phyloP scores from a whole-genome alignment of 2,888 invertebrate genomes.

The Blera fallax region DNA sequence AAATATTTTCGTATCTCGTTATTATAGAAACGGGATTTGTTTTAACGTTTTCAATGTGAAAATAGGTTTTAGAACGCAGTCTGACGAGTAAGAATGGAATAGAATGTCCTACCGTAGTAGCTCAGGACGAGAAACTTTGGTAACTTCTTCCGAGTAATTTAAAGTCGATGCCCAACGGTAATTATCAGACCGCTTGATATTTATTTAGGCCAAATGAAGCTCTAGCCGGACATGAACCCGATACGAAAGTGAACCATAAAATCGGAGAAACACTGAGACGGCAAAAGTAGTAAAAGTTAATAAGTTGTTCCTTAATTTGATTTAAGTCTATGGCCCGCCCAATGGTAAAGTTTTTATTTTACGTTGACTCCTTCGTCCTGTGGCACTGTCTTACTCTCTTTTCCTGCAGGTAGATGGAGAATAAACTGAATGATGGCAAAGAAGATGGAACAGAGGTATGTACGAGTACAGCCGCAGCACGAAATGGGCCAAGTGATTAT shows the following conservation, averaged over 20 bases:
- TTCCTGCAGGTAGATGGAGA: constrained; percentile 22
- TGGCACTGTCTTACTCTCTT: background rate
- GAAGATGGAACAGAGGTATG: background rate
- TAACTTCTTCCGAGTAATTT: constrained; percentile 61
- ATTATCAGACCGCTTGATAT: constrained; percentile 70
- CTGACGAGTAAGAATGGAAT: constrained; percentile 16
- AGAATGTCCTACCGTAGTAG: no score
- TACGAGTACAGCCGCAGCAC: background rate
- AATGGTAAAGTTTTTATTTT: constrained; percentile 25
- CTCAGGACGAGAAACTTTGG: constrained; percentile 42
- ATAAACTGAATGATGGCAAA: background rate
- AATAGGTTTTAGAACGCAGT: constrained; percentile 13
- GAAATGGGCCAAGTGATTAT: constrained; percentile 44
- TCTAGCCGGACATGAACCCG: constrained; percentile 42
- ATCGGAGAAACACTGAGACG: background rate
- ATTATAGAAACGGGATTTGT: constrained; percentile 50
- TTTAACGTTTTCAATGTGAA: constrained; percentile 22
- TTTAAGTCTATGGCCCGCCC: constrained; percentile 55
- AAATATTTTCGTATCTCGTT: constrained; percentile 40
- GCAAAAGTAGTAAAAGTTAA: constrained; percentile 48
- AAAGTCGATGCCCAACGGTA: constrained; percentile 66
- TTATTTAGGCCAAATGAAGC: constrained; percentile 50
- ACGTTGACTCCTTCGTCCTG: constrained; percentile 19
- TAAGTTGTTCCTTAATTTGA: constrained; percentile 67
- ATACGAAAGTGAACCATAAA: background rate